A percentile compares a stretch with the other conserved stretches of the same genome.
phyloP scores from a whole-genome alignment of 2,888 invertebrate genomes.

The Eristalis pertinax region DNA sequence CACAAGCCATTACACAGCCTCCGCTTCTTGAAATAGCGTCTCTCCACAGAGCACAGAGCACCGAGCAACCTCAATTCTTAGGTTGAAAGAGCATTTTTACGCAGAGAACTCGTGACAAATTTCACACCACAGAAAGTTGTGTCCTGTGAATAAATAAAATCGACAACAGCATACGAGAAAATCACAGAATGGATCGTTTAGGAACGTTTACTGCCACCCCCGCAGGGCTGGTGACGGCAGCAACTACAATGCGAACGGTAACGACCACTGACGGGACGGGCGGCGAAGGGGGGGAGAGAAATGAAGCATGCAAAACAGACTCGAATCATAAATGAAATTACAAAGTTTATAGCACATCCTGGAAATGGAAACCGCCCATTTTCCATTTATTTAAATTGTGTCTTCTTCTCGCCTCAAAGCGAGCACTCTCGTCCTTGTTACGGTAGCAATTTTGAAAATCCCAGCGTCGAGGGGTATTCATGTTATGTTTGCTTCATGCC shows the following conservation, averaged over 20 bases:
- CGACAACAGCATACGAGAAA: conserved; percentile 61
- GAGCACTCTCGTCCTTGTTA: conserved; percentile 47
- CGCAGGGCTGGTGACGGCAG: not conserved
- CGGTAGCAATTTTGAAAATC: conserved; percentile 44
- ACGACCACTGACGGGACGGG: conserved; percentile 5
- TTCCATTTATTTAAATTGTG: conserved; percentile 71
- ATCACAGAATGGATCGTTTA: conserved; percentile 61
- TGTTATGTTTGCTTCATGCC: not conserved
- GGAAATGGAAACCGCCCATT: conserved; percentile 71
- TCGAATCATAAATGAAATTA: conserved; percentile 72
- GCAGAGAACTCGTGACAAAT: conserved; percentile 56
- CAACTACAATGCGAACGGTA: not conserved
- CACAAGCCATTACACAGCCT: conserved; percentile 48
- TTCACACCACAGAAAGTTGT: conserved; percentile 67
- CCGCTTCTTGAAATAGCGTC: conserved; percentile 30
- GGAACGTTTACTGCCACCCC: conserved; percentile 64
- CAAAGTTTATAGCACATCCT: conserved; percentile 68
- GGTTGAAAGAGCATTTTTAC: conserved; percentile 20
- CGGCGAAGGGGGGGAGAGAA: too few species aligned
- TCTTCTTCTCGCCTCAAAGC: conserved; percentile 18
- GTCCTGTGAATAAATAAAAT: conserved; percentile 68
- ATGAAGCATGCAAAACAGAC: conserved; percentile 69
- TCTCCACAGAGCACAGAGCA: conserved; percentile 8
- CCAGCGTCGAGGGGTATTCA: not conserved
- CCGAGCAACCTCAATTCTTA: conserved; percentile 42